Percentiles rank a stretch among this genome's conserved stretches.
phyloP scores from a whole-genome alignment of 2,888 invertebrate genomes.

The Liodrosophila aerea region DNA sequence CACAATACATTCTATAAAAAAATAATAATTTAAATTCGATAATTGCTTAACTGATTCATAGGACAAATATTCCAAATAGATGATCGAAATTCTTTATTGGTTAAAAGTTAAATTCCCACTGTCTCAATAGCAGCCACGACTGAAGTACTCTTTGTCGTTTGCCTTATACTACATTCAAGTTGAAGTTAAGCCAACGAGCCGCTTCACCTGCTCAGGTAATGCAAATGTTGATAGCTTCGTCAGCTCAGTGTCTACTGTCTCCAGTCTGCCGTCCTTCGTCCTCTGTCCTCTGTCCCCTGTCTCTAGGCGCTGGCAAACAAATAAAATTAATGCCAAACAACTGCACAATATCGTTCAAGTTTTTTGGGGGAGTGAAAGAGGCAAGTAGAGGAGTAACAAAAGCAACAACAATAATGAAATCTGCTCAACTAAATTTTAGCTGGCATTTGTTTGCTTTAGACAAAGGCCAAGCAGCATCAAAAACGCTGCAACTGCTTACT shows the following conservation, averaged over 20 bases:
- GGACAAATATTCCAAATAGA: too few relatives aligned
- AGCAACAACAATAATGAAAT: neutral
- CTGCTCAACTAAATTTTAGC: constrained; percentile 22
- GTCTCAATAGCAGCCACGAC: too few relatives aligned
- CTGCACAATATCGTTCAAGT: constrained; percentile 37
- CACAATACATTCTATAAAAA: too few relatives aligned
- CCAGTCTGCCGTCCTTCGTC: too few relatives aligned
- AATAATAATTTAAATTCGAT: too few relatives aligned
- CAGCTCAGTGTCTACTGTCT: constrained; percentile 3
- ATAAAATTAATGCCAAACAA: constrained; percentile 56
- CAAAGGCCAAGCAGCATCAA: constrained; percentile 57
- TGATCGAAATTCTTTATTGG: too few relatives aligned
- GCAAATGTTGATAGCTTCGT: constrained; percentile 28
- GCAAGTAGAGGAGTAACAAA: neutral
- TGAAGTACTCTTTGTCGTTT: too few relatives aligned
- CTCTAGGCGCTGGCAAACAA: constrained; percentile 48
- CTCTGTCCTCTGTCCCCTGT: neutral
- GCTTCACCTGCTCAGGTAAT: constrained; percentile 14
- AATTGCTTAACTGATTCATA: too few relatives aligned
- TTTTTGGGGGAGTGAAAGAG: constrained; percentile 20
- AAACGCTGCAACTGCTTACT: constrained; percentile 53
- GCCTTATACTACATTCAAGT: too few relatives aligned
- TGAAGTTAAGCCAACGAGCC: too few relatives aligned
- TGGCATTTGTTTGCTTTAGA: constrained; percentile 52
- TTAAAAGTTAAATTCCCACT: too few relatives aligned